Evolutionary conservation across 2,797 vertebrate genomes (phyloP).

Genomic region (Galaxias olidus): DNA sequence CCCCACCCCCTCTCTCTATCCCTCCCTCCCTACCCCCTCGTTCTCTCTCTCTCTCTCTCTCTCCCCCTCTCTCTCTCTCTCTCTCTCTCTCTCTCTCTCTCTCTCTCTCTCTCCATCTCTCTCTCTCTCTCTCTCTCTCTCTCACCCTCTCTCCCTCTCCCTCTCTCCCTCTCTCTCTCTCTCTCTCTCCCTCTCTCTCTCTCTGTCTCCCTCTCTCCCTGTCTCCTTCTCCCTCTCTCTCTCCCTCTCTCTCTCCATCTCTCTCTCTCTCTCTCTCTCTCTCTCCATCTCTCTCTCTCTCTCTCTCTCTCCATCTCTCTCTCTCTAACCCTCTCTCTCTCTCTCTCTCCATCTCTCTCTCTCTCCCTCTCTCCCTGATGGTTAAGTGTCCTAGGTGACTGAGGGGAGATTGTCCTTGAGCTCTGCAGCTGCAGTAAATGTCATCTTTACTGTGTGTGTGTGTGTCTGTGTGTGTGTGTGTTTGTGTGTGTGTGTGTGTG

Average conservation of each 20-base stretch:
- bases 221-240: neutral
- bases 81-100: neutral
- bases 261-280: slow-evolving; percentile 1
- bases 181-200: neutral
- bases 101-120: neutral
- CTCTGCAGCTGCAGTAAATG: too few species aligned
- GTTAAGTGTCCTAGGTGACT: too few species aligned
- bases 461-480: neutral
- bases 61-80: neutral
- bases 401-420: too few species aligned
- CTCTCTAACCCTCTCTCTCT: neutral
- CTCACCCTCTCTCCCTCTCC: neutral
- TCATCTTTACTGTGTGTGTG: too few species aligned
- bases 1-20: neutral
- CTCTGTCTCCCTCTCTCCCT: neutral
- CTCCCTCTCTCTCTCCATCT: neutral
- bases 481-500: slow-evolving; percentile 20
- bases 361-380: neutral
- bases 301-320: neutral
- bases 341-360: neutral
- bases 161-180: slow-evolving; percentile 9
- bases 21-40: neutral
- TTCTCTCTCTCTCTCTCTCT: slow-evolving; percentile 3
- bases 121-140: neutral
- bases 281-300: neutral